A percentile compares a stretch with the other conserved stretches of the same genome.
Conservation (phyloP, 2,888 invertebrate species). For the Nomada lathburiana region DNA sequence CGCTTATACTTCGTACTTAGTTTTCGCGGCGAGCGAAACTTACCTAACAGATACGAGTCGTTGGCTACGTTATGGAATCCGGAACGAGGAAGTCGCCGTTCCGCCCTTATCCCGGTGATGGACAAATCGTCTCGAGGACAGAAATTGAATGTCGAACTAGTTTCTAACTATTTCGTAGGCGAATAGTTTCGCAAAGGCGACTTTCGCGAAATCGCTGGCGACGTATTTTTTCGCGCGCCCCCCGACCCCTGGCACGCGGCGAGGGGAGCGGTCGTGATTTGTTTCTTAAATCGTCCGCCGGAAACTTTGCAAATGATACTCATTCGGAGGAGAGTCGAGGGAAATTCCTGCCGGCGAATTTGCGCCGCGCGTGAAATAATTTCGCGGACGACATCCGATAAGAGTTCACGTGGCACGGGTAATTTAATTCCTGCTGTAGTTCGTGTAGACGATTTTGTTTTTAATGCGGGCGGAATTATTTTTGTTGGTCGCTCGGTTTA, state of each 20-base stretch:
- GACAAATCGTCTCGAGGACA: slow-evolving; percentile 68
- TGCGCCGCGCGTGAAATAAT: background rate
- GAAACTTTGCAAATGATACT: slow-evolving; percentile 34
- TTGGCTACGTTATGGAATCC: slow-evolving; percentile 68
- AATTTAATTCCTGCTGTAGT: slow-evolving; percentile 6
- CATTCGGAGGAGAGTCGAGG: background rate
- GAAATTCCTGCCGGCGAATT: background rate
- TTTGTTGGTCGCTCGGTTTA: background rate
- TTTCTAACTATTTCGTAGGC: slow-evolving; percentile 55
- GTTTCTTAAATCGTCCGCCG: slow-evolving; percentile 21
- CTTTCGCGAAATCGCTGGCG: slow-evolving; percentile 43
- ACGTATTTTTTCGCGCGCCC: too few species aligned
- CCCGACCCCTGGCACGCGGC: background rate
- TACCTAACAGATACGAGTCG: slow-evolving; percentile 70
- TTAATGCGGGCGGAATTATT: too few species aligned
- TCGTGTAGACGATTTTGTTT: background rate
- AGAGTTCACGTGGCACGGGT: background rate
- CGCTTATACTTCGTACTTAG: slow-evolving; percentile 72
- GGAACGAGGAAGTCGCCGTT: slow-evolving; percentile 45
- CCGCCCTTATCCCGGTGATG: slow-evolving; percentile 54
- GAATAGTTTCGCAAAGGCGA: slow-evolving; percentile 63
- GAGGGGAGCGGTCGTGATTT: background rate
- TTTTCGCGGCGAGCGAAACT: slow-evolving; percentile 64
- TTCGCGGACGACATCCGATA: background rate
- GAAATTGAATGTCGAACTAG: slow-evolving; percentile 69